These are phyloP conservation scores for Monopterus albus DNA, from an alignment of 2,113 vertebrate species.

Conservation along the genomic window DNA sequence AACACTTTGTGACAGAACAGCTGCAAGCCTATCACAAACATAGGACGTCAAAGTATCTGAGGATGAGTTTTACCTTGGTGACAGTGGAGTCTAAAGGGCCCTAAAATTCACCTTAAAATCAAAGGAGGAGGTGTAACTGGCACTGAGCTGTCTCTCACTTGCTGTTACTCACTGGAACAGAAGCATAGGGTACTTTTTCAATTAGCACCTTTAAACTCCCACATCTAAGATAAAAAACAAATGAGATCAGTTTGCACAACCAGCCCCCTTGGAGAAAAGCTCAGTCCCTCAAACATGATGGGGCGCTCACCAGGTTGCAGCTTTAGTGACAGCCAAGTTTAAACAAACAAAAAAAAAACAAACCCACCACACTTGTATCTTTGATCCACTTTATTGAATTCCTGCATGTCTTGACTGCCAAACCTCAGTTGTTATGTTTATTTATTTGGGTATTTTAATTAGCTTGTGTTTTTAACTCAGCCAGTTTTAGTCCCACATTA, in stretches of 20 bases:
- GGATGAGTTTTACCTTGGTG: background rate
- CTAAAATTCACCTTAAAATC: background rate
- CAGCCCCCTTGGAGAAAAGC: background rate
- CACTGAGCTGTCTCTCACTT: background rate
- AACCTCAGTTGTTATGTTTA: background rate
- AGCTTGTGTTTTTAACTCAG: background rate
- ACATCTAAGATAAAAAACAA: slow-evolving; percentile 40
- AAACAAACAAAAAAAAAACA: slow-evolving; percentile 8
- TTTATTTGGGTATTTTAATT: background rate
- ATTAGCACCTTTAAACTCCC: slow-evolving; percentile 21
- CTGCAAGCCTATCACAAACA: background rate
- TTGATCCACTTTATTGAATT: background rate
- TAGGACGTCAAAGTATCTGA: background rate
- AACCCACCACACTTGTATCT: background rate
- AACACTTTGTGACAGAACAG: background rate
- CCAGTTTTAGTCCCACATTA: background rate
- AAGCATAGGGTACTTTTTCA: slow-evolving; percentile 17
- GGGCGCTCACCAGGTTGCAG: slow-evolving; percentile 12
- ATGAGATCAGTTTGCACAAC: slow-evolving; percentile 42
- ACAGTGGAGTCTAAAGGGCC: background rate
- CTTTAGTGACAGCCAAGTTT: background rate
- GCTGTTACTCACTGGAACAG: slow-evolving; percentile 19
- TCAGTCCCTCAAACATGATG: background rate
- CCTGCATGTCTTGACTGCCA: background rate
- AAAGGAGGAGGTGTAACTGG: background rate